Base-by-base conservation (phyloP, 2,113 vertebrate species). In the Gambusia affinis region DNA sequence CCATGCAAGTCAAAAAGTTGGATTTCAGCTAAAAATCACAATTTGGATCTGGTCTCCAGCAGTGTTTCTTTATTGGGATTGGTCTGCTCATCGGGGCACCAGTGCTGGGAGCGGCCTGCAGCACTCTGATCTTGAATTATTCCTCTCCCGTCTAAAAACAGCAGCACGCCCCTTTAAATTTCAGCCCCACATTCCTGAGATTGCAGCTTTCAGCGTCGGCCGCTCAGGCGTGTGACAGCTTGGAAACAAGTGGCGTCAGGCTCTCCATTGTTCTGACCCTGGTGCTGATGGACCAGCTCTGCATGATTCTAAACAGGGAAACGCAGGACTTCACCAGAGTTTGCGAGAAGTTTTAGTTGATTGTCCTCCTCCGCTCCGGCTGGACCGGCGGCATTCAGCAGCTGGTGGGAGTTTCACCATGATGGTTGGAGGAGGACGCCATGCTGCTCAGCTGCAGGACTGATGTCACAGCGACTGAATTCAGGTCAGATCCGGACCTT, bases 291-390 rank as follows among this genome's bases (percentile, higher is more conserved):
- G 24, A n/a, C 51, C 24, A 7, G 35, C 35, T 37, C 35, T 11
- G 2, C 35, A 37, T 37, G 35, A 37, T 37, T 37, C 10, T 37
- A 37, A 37, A 37, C 10, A 37, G 35, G 35, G 10, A 37, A 37
- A 37, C 3, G 35, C 10, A 37, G 35, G 35, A 37, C 35, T 37
- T 47, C 47, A 28, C 54, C 66, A 31, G 27, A 31, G 44, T 31
- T 31, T 24, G 27, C 22, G 7, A 70, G 51, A 31, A 62, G 67
- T 76, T 77, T 31, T 37, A 37, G 54, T 19, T 54, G 70, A 30
- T 44, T 67, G 73, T 75, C 79, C 76, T 84, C 75, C 82, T 79
- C 82, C 67, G 67, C 70, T 84, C 82, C 82, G 54, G 76, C 76
- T 76, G 79, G 73, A 73, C 80, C 33, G 72, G 68, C 3, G 67